Evolutionary conservation across 2,888 invertebrate species (phyloP), one percentile per base, ranked within the genome.

Genomic region (Cistogaster globosa): DNA sequence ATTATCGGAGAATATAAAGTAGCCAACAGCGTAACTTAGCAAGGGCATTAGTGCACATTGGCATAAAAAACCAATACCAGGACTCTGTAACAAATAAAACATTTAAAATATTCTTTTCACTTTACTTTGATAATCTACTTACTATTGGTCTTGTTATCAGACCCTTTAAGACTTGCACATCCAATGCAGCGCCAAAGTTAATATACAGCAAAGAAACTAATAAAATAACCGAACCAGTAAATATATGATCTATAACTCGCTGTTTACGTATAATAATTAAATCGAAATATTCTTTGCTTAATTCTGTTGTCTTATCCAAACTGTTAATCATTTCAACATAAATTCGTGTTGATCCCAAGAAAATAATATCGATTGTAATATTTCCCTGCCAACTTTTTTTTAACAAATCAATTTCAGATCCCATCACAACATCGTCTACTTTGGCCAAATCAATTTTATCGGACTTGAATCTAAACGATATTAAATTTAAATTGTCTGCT

Each of bases 151-250:
- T 94, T 38, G 82, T 77, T 6, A 92, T 71, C 4, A 92, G 60
- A 0, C 89, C 88, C 11, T 87, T 88, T 26, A 92, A 77, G 26
- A 92, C 90, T 4, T 88, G 88, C 58, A 97, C 94, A 90, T 97
- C 96, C 91, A 98, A 94, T 0, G 97, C 97, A 90, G 97, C 97
- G 0, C 98, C 98, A 93, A 98, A 98, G 93, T 98, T 98, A 76
- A 98, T 95, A 90, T 97, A 98, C 88, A 97, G 95, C 67, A 98
- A 93, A 0, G 96, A 95, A 55, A 96, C 95, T 65, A 98, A 94
- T 62, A 95, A 93, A 2, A 96, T 96, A 7, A 98, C 96, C 81
- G 96, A 96, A 57, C 93, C 94, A 0, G 95, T 95, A 90, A 98
- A 98, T 7, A 96, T 92, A 14, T 93, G 94, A 92, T 97, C 97